These are phyloP conservation scores for Esox masquinongy DNA, from an alignment of 2,797 vertebrate species.

Conservation along the genomic window DNA sequence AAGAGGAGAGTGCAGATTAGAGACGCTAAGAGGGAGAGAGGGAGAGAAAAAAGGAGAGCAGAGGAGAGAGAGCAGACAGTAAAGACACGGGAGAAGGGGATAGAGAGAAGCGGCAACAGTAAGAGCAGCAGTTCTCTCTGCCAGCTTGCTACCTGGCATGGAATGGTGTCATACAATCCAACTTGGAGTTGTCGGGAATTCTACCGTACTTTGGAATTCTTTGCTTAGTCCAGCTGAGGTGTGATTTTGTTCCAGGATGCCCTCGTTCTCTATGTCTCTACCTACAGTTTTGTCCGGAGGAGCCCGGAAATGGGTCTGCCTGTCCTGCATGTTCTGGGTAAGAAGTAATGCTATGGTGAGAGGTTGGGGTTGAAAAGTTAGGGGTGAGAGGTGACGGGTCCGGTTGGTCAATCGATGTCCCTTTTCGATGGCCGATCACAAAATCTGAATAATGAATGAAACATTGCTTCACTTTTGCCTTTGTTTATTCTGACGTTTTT, in stretches of 20 bases:
- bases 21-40: slow-evolving; percentile 11
- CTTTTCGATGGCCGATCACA: not conserved
- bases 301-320: slow-evolving; percentile 84
- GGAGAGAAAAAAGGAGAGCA: not conserved
- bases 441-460: not conserved
- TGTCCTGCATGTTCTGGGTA: slow-evolving; percentile 93
- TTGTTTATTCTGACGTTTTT: not conserved
- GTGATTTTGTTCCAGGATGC: slow-evolving; percentile 57
- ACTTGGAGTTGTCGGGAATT: slow-evolving; percentile 33
- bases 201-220: slow-evolving; percentile 50
- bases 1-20: slow-evolving; percentile 6
- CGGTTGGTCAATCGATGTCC: not conserved
- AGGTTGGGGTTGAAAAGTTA: no score
- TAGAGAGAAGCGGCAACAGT: slow-evolving; percentile 4
- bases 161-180: slow-evolving; percentile 7
- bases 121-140: slow-evolving; percentile 37
- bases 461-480: not conserved
- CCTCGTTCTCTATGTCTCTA: slow-evolving; percentile 66
- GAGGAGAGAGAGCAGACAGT: slow-evolving; percentile 31
- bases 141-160: not conserved
- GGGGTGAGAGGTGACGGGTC: not conserved
- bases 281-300: slow-evolving; percentile 72
- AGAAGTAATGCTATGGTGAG: not conserved
- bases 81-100: slow-evolving; percentile 26
- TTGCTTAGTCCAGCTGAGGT: slow-evolving; percentile 33